phyloP scores from a whole-genome alignment of 1,140 invertebrate species.

The Scaptomyza montana region DNA sequence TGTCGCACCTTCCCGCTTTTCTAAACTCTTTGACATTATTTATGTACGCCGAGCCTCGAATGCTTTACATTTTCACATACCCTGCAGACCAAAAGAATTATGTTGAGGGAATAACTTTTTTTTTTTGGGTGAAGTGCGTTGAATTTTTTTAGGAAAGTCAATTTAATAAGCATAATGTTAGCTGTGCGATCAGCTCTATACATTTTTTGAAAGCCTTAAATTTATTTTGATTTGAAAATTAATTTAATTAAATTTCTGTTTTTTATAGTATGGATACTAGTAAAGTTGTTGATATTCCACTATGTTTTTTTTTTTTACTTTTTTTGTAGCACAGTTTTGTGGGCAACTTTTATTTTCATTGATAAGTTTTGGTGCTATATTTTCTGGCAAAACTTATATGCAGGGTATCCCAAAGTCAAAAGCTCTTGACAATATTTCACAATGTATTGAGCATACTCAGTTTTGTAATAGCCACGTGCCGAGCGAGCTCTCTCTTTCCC shows the following conservation, averaged over 20 bases:
- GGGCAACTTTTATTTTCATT: too few relatives aligned
- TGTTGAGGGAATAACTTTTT: background rate
- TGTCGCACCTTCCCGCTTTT: conserved; percentile 3
- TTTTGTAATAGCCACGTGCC: conserved; percentile 11
- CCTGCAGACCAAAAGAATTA: background rate
- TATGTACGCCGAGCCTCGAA: conserved; percentile 38
- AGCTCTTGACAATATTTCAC: background rate
- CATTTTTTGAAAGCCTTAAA: too few relatives aligned
- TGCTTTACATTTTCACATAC: conserved; percentile 43
- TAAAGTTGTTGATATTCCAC: too few relatives aligned
- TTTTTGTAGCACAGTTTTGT: background rate
- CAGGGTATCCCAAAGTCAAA: background rate
- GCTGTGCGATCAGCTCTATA: too few relatives aligned
- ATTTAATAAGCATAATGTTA: too few relatives aligned
- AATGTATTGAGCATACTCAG: conserved; percentile 30
- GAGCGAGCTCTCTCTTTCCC: background rate
- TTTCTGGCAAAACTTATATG: background rate
- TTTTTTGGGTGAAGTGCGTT: too few relatives aligned
- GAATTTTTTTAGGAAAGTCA: too few relatives aligned
- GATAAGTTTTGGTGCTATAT: background rate
- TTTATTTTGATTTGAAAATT: too few relatives aligned
- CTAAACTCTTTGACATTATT: conserved; percentile 49
- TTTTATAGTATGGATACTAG: too few relatives aligned
- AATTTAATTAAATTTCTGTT: too few relatives aligned
- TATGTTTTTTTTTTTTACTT: too few relatives aligned